phyloP scores from a whole-genome alignment of 2,113 vertebrate genomes.

The Colaptes auratus region DNA sequence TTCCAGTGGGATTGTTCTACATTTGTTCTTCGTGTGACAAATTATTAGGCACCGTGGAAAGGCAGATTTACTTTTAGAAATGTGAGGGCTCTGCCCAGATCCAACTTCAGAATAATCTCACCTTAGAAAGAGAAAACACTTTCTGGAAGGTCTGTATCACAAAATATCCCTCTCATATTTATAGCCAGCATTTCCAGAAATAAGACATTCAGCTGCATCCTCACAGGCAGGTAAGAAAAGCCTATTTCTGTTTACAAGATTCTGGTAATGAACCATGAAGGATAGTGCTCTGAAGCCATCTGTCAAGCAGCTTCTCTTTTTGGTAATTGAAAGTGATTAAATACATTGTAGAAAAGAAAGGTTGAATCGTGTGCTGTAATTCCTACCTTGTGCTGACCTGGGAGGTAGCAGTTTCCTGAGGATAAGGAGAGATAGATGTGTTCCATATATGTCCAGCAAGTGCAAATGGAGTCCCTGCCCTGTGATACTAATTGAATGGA shows the following conservation, averaged over 20 bases:
- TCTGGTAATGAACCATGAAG: slow-evolving; percentile 39
- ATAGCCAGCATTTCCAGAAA: not conserved
- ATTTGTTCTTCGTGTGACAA: not conserved
- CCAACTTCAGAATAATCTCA: not conserved
- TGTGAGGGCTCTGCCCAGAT: not conserved
- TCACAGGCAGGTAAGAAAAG: slow-evolving; percentile 28
- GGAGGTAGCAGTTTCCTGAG: not conserved
- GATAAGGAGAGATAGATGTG: not conserved
- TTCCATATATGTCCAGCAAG: not conserved
- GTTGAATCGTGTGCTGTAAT: not conserved
- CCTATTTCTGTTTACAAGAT: slow-evolving; percentile 18
- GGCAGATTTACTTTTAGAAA: not conserved
- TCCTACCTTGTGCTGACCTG: not conserved
- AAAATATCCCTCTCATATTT: not conserved
- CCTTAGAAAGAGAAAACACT: not conserved
- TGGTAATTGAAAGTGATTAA: slow-evolving; percentile 24
- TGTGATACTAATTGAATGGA: too few relatives aligned
- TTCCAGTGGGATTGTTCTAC: not conserved
- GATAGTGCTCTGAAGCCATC: slow-evolving; percentile 36
- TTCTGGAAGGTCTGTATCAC: not conserved
- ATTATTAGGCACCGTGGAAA: not conserved
- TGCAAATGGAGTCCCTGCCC: not conserved
- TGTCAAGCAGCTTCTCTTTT: slow-evolving; percentile 16
- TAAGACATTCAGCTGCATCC: not conserved
- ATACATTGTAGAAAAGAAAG: not conserved